Conservation (phyloP, 2,113 vertebrate species). For the Anhinga anhinga region DNA sequence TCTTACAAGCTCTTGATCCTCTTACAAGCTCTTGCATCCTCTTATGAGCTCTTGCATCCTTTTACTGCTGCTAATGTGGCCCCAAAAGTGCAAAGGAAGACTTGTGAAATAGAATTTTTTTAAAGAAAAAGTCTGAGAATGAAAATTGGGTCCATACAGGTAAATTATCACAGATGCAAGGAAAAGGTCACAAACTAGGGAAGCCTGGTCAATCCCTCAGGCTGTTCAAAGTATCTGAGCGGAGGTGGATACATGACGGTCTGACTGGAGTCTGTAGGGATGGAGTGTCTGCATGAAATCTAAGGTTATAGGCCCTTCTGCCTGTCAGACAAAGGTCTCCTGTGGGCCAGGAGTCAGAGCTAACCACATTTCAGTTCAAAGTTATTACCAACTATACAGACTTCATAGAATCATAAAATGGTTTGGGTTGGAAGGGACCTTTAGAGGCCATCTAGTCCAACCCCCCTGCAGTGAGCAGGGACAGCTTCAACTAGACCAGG, state of each 20-base stretch:
- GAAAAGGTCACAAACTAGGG: background rate
- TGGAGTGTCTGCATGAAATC: background rate
- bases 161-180: background rate
- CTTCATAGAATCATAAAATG: too few relatives aligned
- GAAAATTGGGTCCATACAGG: background rate
- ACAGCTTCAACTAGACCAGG: too few relatives aligned
- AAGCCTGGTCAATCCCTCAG: background rate
- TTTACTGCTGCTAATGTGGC: background rate
- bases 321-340: background rate
- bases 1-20: background rate
- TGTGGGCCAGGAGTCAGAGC: background rate
- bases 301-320: background rate
- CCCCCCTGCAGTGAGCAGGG: too few relatives aligned
- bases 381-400: too few relatives aligned
- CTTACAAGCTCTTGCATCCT: background rate
- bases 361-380: background rate
- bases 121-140: background rate
- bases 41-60: background rate
- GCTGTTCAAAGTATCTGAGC: background rate
- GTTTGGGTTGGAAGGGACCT: too few relatives aligned
- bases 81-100: background rate
- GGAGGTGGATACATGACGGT: background rate
- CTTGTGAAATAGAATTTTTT: background rate
- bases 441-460: too few relatives aligned
- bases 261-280: background rate